Percentiles rank a stretch among this genome's conserved stretches.
phyloP scores from a whole-genome alignment of 1,140 invertebrate genomes.

The Aphis gossypii region DNA sequence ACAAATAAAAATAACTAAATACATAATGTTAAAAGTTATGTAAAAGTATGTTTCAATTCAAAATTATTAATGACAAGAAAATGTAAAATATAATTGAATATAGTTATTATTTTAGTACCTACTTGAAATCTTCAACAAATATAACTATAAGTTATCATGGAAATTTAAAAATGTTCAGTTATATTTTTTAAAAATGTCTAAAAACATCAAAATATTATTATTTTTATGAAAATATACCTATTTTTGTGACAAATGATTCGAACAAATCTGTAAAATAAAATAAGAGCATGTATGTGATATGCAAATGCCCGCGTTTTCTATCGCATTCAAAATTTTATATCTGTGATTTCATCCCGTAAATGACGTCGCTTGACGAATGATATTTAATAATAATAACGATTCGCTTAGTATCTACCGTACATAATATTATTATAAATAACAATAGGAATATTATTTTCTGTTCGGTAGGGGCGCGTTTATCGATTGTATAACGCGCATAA shows the following conservation, averaged over 20 bases:
- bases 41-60: no score
- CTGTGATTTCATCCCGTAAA: background rate
- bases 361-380: background rate
- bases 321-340: no score
- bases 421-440: conserved; percentile 21
- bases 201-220: background rate
- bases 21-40: no score
- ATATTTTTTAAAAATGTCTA: no score
- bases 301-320: background rate
- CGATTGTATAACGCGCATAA: conserved; percentile 14
- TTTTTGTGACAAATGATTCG: no score
- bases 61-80: no score
- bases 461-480: conserved; percentile 10
- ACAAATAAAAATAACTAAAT: no score
- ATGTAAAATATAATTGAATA: no score
- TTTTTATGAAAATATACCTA: background rate
- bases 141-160: no score
- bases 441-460: conserved; percentile 8
- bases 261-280: background rate
- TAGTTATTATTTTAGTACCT: no score
- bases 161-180: no score
- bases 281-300: background rate
- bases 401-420: background rate
- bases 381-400: conserved; percentile 6
- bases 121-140: no score